Percentiles rank a stretch among this genome's conserved stretches.
Evolutionary conservation across 2,797 vertebrate genomes (phyloP).

Genomic region (Phataginus tetradactyla): DNA sequence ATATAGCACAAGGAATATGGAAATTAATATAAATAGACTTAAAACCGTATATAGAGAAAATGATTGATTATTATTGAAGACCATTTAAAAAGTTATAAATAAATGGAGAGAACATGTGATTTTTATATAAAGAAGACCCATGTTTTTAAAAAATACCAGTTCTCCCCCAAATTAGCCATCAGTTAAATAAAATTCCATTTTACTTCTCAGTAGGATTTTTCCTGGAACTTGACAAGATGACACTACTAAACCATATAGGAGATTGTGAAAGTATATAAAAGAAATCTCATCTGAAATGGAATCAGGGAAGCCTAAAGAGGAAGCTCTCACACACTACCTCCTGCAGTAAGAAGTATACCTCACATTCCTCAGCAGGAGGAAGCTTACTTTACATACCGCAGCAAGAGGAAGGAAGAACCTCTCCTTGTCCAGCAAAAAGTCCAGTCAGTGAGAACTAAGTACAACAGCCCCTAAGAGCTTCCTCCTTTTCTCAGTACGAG

Average conservation of each 20-base stretch:
- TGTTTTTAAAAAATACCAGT: background rate
- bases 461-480: background rate
- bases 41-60: background rate
- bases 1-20: background rate
- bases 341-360: background rate
- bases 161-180: background rate
- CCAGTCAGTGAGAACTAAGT: background rate
- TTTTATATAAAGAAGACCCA: conserved; percentile 21
- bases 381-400: background rate
- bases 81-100: background rate
- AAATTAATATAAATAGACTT: conserved; percentile 2
- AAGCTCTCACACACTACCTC: background rate
- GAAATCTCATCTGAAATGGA: background rate
- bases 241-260: background rate
- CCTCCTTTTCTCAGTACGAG: background rate
- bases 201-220: background rate
- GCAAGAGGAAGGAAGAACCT: background rate
- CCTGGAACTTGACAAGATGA: background rate
- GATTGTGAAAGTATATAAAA: background rate
- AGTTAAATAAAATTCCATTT: conserved; percentile 10
- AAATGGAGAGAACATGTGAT: background rate
- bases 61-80: background rate
- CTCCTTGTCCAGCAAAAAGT: background rate
- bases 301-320: background rate
- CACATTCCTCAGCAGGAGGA: background rate